Evolutionary conservation across 1,140 invertebrate genomes (phyloP).

Genomic region (Camponotus floridanus): DNA sequence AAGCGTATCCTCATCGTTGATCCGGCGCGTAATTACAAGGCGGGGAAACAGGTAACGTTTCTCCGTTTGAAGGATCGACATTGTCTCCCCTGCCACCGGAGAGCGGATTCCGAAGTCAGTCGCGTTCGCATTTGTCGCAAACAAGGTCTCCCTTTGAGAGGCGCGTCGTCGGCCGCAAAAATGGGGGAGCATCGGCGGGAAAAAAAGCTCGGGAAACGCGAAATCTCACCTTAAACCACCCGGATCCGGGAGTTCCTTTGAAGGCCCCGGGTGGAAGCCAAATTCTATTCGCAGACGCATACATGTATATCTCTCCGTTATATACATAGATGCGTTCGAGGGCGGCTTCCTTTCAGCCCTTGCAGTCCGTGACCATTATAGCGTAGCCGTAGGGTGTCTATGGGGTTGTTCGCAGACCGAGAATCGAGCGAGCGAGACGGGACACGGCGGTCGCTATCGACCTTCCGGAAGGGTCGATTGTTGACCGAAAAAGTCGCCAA

Average conservation of each 20-base stretch:
- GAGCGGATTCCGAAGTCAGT: conserved; percentile 59
- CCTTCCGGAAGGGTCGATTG: conserved; percentile 86
- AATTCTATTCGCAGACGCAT: conserved; percentile 70
- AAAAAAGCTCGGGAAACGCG: conserved; percentile 44
- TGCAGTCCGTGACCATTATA: conserved; percentile 83
- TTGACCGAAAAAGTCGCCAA: conserved; percentile 87
- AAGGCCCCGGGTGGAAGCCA: conserved; percentile 65
- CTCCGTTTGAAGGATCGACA: conserved; percentile 50
- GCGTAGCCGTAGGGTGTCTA: conserved; percentile 83
- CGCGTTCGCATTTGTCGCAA: conserved; percentile 70
- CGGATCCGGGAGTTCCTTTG: conserved; percentile 64
- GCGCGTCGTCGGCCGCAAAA: conserved; percentile 37
- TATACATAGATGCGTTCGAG: conserved; percentile 65
- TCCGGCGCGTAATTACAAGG: conserved; percentile 8
- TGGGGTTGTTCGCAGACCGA: conserved; percentile 76
- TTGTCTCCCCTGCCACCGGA: conserved; percentile 38
- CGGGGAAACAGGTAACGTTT: conserved; percentile 27
- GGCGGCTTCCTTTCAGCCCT: conserved; percentile 74
- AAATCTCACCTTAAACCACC: conserved; percentile 74
- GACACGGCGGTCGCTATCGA: conserved; percentile 78
- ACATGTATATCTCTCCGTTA: conserved; percentile 15
- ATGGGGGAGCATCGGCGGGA: conserved; percentile 26
- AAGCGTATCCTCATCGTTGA: conserved; percentile 20
- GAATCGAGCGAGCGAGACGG: conserved; percentile 76
- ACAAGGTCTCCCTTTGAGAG: conserved; percentile 63